A percentile compares a stretch with the other conserved stretches of the same genome.
Conservation (phyloP, 2,888 invertebrate species). For the Perithous albicinctus region DNA sequence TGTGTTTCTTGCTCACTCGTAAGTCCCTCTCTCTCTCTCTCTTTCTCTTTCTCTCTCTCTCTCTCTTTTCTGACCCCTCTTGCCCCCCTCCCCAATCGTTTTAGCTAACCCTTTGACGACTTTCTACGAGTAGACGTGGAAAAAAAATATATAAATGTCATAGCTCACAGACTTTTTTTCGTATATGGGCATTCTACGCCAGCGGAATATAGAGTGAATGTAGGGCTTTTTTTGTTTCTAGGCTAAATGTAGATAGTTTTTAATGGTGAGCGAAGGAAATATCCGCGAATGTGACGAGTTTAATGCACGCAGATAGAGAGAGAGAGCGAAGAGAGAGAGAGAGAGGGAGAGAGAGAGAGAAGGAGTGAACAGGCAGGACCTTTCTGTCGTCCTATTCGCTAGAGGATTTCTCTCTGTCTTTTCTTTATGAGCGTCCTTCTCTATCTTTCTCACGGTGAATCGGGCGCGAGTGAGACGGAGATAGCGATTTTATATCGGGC, state of each 20-base stretch:
- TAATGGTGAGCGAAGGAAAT: background rate
- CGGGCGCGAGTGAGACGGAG: background rate
- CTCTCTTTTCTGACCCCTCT: constrained; percentile 11
- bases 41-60: constrained; percentile 42
- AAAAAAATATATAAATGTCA: background rate
- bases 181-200: background rate
- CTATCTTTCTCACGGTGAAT: background rate
- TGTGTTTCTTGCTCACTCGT: constrained; percentile 56
- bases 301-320: constrained; percentile 3
- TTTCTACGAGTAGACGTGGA: background rate
- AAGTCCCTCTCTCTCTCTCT: constrained; percentile 55
- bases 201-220: background rate
- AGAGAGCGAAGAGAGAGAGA: background rate
- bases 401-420: background rate
- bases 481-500: background rate
- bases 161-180: no score
- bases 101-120: constrained; percentile 26
- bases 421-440: background rate
- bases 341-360: background rate
- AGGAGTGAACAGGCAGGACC: constrained; percentile 4
- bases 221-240: background rate
- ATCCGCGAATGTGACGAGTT: constrained; percentile 16
- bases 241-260: background rate
- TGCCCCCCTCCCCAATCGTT: constrained; percentile 27
- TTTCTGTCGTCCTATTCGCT: constrained; percentile 14